Base-by-base conservation (phyloP, 2,888 invertebrate species). In the Megalurothrips usitatus region DNA sequence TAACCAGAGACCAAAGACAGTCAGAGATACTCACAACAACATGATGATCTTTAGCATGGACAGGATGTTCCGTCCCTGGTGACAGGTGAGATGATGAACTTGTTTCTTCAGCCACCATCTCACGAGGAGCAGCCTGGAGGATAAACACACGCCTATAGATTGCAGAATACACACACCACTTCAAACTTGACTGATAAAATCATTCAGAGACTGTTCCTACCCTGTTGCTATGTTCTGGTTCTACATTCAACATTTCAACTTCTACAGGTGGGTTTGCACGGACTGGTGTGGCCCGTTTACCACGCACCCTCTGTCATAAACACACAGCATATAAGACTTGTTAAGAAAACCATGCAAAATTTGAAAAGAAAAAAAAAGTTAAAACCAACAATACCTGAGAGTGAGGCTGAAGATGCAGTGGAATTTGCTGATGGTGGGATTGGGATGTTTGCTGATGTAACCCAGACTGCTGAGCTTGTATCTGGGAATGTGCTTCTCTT, bases 211-310 rank as follows among this genome's bases (percentile, higher is more conserved):
- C 17, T 17, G 1, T 75, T 10, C 68, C 6, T 26, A 75, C 68
- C 26, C 68, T 75, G 68, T 26, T 75, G 68, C 68, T 26, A 12
- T 75, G 68, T 26, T 75, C 68, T 75, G 68, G 68, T 75, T 75
- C 68, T 11, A 75, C 68, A 75, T 75, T 75, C 26, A 75, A 26
- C 68, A 75, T 75, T 75, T 75, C 68, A n/a, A 75, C 68, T 75
- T 26, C 26, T 12, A 26, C 11, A 23, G 68, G 68, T 1, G 26
- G 23, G 26, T 26, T 75, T 23, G 68, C 68, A 26, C 68, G 68
- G 68, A 75, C 68, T 26, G 68, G 26, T 26, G 68, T 4, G 9
- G 68, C 26, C 68, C 68, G 68, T 26, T 75, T 75, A 23, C 68
- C 68, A 23, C 68, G 68, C 26, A 26, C 12, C 23, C 68, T 23